Evolutionary conservation across 2,888 invertebrate genomes (phyloP), one percentile per base, ranked within the genome.

Genomic region (Agrochola circellaris): DNA sequence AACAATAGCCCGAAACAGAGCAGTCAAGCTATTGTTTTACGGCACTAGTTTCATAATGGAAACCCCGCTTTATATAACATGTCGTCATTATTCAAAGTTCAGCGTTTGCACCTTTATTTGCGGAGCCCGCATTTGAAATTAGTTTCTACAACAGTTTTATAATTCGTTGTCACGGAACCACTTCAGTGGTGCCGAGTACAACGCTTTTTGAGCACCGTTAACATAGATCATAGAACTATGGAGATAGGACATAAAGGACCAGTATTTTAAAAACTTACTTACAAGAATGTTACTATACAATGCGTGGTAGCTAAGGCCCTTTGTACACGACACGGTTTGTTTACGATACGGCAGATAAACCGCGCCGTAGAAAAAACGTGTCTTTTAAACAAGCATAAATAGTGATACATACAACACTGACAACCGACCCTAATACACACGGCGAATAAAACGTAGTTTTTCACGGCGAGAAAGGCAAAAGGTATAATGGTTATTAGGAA

Each of bases 21-120:
- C 7, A 23, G 7, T 34, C 7, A 23, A 23, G 30, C 15, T 23
- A 15, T 8, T 23, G 8, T 6, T 67, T 23, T 9, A 34, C 15
- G 30, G 34, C n/a, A n/a, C 51, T 51, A 4, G 34, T 54, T 34
- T 34, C 17, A 56, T 34, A n/a, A 34, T 58, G 58, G 60, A 60
- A 68, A 13, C 68, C 60, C 17, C 20, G 38, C 68, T 38, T 68
- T 70, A 81, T 83, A 78, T 72, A 85, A 83, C 84, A 85, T 83
- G 77, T 60, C 87, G 81, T 79, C 75, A 79, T 85, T 88, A 86
- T 82, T 86, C 81, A 81, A 84, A 88, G 70, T 87, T 87, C 77
- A 79, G 75, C 72, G 81, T 89, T 88, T 89, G 88, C 90, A 89
- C 89, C 87, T 88, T 90, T 89, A 88, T 91, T 90, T 90, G 90